phyloP scores from a whole-genome alignment of 1,140 invertebrate species.

The Nebria ingens region DNA sequence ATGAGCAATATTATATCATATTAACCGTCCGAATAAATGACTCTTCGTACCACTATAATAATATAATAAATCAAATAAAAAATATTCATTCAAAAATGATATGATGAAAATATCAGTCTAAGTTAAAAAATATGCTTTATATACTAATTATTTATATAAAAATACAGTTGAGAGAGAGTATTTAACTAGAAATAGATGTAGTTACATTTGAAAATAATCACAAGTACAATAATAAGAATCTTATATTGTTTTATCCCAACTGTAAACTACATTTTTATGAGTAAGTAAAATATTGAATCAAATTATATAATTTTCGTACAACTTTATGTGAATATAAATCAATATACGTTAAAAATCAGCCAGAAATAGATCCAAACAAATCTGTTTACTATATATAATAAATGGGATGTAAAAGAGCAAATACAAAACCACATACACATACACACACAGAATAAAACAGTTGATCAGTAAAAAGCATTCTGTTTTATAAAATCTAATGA shows the following conservation, averaged over 20 bases:
- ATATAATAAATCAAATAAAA: background rate
- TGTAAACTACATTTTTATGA: background rate
- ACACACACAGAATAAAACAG: background rate
- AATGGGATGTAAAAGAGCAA: background rate
- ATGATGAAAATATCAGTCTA: conserved; percentile 9
- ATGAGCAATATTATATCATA: conserved; percentile 2
- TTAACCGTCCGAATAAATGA: background rate
- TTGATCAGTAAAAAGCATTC: background rate
- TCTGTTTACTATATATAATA: background rate
- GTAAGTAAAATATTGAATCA: background rate
- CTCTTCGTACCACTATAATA: too few species aligned
- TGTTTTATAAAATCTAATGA: background rate
- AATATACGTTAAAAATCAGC: background rate
- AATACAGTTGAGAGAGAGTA: conserved; percentile 1
- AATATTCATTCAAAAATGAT: background rate
- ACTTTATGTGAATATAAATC: background rate
- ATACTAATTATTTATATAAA: background rate
- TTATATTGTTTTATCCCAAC: background rate
- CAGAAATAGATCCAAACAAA: background rate
- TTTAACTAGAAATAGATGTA: background rate
- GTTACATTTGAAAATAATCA: conserved; percentile 6
- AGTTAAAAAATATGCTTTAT: conserved; percentile 1
- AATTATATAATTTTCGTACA: background rate
- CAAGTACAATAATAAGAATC: background rate
- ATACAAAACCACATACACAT: background rate